phyloP scores from a whole-genome alignment of 2,888 invertebrate genomes.

The Lasioglossum marginatum region DNA sequence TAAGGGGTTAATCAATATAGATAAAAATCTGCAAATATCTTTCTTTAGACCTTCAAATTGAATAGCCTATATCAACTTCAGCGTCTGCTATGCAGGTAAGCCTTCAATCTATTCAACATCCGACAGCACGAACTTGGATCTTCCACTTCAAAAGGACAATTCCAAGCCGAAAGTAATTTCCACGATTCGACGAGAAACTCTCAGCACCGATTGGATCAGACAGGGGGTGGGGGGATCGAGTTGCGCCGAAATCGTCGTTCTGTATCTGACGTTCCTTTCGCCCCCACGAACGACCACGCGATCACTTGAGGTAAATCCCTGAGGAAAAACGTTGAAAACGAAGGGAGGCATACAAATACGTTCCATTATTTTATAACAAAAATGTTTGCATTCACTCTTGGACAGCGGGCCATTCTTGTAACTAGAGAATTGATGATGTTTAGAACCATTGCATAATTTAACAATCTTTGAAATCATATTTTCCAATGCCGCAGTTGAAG shows the following conservation, averaged over 20 bases:
- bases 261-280: conserved; percentile 14
- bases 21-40: too few relatives aligned
- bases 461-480: too few relatives aligned
- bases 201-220: neutral
- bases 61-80: neutral
- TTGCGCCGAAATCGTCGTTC: neutral
- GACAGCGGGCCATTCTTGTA: too few relatives aligned
- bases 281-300: conserved; percentile 27
- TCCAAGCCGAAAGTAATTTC: neutral
- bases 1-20: too few relatives aligned
- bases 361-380: neutral
- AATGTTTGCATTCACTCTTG: too few relatives aligned
- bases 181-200: neutral
- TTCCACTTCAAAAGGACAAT: neutral
- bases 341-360: neutral
- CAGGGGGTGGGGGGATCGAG: neutral
- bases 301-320: neutral
- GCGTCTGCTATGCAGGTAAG: too few relatives aligned
- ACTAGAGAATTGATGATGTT: too few relatives aligned
- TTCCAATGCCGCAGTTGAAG: too few relatives aligned
- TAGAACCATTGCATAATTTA: too few relatives aligned
- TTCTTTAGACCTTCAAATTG: neutral
- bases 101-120: too few relatives aligned
- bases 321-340: neutral
- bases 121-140: neutral